Evolutionary conservation across 1,140 invertebrate species (phyloP).

Genomic region (Philaenus spumarius): DNA sequence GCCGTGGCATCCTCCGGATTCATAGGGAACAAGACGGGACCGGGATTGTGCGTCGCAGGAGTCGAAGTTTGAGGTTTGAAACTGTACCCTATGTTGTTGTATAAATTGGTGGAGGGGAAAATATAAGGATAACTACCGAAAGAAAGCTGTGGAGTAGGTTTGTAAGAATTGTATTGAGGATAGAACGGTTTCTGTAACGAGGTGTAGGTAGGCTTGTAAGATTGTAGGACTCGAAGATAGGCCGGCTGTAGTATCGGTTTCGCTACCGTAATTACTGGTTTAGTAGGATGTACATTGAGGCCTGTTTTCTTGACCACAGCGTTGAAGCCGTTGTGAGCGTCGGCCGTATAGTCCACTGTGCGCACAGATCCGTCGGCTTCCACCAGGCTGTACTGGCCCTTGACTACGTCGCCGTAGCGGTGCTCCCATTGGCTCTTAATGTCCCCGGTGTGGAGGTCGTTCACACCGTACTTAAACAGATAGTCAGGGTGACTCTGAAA

Average conservation of each 20-base stretch:
- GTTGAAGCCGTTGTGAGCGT: no score
- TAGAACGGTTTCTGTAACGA: not conserved
- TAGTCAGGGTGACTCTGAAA: conserved; percentile 38
- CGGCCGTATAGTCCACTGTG: conserved; percentile 43
- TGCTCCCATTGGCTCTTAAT: conserved; percentile 44
- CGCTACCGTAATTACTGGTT: conserved; percentile 3
- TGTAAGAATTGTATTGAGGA: not conserved
- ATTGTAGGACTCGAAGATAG: no score
- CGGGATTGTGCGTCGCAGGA: not conserved
- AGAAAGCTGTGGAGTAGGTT: not conserved
- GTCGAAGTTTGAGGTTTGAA: not conserved
- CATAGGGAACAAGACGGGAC: conserved; percentile 1
- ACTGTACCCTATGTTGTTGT: not conserved
- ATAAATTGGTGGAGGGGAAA: not conserved
- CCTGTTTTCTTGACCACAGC: conserved; percentile 34
- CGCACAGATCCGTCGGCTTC: conserved; percentile 42
- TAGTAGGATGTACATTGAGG: not conserved
- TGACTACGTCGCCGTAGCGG: conserved; percentile 43
- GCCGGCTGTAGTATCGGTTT: not conserved
- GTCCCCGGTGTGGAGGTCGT: conserved; percentile 46
- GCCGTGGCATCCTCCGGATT: not conserved
- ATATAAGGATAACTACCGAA: not conserved
- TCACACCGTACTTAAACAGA: conserved; percentile 47
- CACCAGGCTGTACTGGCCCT: no score
- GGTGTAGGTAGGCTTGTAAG: conserved; percentile 3